phyloP scores from a whole-genome alignment of 2,113 vertebrate genomes.

The Campylorhamphus procurvoides region DNA sequence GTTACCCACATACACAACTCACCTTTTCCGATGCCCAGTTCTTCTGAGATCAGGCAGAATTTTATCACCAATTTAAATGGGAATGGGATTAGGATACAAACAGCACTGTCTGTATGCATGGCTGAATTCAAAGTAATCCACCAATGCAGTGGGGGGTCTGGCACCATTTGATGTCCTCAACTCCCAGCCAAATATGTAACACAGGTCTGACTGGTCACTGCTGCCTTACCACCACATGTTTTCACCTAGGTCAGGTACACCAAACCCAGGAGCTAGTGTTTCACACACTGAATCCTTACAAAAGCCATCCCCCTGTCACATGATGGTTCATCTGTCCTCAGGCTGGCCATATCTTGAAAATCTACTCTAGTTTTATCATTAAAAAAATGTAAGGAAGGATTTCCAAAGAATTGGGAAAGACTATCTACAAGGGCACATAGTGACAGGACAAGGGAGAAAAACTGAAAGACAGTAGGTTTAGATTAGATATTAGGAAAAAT shows the following conservation, averaged over 20 bases:
- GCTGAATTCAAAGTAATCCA: background rate
- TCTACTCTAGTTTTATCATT: background rate
- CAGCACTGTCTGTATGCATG: background rate
- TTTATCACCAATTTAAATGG: background rate
- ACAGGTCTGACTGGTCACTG: background rate
- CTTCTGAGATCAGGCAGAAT: background rate
- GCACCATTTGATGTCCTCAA: background rate
- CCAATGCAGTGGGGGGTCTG: background rate
- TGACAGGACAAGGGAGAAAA: background rate
- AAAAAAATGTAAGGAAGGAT: background rate
- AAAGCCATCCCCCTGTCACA: background rate
- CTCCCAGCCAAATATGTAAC: background rate
- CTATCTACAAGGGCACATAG: background rate
- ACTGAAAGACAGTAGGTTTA: background rate
- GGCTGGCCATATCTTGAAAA: background rate
- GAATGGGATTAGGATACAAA: background rate
- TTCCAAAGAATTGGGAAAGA: background rate
- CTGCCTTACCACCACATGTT: accelerated
- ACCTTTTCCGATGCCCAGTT: background rate
- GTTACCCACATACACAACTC: background rate
- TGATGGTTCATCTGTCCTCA: background rate
- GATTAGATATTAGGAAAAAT: background rate
- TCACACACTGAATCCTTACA: background rate
- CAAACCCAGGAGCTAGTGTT: background rate
- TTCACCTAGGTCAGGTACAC: background rate